phyloP scores from a whole-genome alignment of 2,797 vertebrate genomes.

The Danio jaintianensis region DNA sequence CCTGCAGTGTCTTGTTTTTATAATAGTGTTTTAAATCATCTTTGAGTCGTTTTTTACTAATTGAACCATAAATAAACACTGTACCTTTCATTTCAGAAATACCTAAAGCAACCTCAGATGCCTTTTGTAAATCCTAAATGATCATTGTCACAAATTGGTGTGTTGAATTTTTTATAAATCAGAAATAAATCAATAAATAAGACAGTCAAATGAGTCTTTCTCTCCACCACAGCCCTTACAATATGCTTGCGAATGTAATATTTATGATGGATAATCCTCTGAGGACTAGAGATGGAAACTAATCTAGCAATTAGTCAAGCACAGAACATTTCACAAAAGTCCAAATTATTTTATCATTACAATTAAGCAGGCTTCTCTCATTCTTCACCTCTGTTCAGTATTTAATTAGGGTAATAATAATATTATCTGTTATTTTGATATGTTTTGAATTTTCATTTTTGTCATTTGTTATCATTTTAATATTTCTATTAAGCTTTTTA shows the following conservation, averaged over 20 bases:
- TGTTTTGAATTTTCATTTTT: too few species aligned
- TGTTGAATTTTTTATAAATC: neutral
- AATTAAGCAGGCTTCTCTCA: too few species aligned
- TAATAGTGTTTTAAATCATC: neutral
- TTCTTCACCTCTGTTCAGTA: too few species aligned
- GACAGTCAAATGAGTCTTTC: constrained; percentile 19
- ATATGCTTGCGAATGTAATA: constrained; percentile 30
- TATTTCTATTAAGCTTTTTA: neutral
- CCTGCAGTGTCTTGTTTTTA: neutral
- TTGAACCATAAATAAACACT: neutral
- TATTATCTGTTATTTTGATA: too few species aligned
- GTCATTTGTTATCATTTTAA: neutral
- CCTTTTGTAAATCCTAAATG: constrained; percentile 14
- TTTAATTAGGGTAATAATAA: too few species aligned
- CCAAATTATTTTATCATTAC: too few species aligned
- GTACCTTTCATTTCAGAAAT: neutral
- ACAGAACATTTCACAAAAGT: neutral
- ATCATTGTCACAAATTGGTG: constrained; percentile 5
- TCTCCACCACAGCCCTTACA: constrained; percentile 20
- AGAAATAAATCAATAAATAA: constrained; percentile 2
- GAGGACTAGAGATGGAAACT: constrained; percentile 13
- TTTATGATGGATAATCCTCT: constrained; percentile 30
- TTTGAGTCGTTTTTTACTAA: neutral
- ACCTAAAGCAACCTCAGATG: constrained; percentile 1
- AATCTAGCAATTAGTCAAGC: neutral